Percentiles rank a stretch among this genome's conserved stretches.
Conservation (phyloP, 23 tunicate genomes). For the Styela plicata region DNA sequence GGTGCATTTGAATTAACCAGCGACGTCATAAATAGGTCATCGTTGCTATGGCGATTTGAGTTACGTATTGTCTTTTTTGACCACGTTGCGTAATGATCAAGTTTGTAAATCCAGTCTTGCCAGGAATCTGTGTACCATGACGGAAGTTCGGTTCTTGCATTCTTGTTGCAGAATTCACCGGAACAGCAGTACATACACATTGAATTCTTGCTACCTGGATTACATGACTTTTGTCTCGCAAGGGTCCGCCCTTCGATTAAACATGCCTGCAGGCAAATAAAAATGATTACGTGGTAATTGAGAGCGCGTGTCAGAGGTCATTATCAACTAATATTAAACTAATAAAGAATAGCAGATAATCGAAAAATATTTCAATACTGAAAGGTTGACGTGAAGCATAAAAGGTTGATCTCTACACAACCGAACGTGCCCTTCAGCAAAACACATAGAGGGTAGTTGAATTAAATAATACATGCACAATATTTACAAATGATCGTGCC, state of each 20-base stretch:
- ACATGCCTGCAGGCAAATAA: conserved; percentile 16
- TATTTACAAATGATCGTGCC: no score
- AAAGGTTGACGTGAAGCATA: no score
- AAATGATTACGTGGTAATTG: background rate
- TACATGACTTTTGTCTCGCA: conserved; percentile 16
- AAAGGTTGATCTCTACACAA: no score
- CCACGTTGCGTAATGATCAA: background rate
- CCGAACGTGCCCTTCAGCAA: no score
- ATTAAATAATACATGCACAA: no score
- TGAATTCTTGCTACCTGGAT: conserved; percentile 7
- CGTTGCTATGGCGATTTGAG: background rate
- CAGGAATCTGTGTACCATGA: conserved; percentile 26
- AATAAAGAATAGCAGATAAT: no score
- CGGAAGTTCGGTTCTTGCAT: background rate
- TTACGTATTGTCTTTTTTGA: background rate
- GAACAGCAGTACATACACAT: conserved; percentile 24
- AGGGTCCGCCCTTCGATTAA: conserved; percentile 11
- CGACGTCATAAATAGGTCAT: background rate
- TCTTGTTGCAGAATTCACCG: conserved; percentile 18
- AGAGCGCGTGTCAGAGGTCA: no score
- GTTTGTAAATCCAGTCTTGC: conserved; percentile 19
- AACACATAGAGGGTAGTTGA: no score
- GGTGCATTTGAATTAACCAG: background rate
- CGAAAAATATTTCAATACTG: no score
- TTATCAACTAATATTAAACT: no score